phyloP scores from a whole-genome alignment of 2,113 vertebrate species.

The Polypterus bichir region DNA sequence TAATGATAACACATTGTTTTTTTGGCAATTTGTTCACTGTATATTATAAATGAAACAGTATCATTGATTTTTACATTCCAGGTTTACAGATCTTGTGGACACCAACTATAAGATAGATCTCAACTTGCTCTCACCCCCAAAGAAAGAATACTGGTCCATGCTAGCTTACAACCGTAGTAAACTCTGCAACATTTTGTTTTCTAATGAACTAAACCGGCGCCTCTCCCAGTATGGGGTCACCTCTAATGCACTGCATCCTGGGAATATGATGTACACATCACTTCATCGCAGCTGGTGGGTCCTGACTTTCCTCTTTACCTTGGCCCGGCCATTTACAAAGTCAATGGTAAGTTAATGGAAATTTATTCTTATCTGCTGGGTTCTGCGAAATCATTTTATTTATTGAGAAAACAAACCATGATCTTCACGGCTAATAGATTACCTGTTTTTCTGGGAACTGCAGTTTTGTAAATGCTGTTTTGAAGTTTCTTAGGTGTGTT shows the following conservation, averaged over 20 bases:
- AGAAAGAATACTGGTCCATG: constrained; percentile 87
- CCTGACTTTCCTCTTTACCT: constrained; percentile 78
- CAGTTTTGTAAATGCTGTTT: not conserved
- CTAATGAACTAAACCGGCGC: constrained; percentile 77
- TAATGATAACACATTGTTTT: not conserved
- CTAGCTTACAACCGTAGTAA: constrained; percentile 93
- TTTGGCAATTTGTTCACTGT: not conserved
- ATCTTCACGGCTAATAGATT: not conserved
- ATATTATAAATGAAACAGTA: too few species aligned
- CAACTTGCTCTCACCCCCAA: constrained; percentile 64
- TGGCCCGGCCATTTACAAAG: constrained; percentile 90
- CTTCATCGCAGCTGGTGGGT: constrained; percentile 84
- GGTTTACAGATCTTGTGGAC: constrained; percentile 82
- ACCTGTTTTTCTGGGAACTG: not conserved
- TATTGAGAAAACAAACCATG: not conserved
- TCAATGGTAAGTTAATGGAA: constrained; percentile 71
- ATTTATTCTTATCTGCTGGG: not conserved
- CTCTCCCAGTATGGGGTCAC: constrained; percentile 74
- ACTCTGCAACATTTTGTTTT: constrained; percentile 88
- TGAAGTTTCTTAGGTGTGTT: not conserved
- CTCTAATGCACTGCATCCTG: constrained; percentile 78
- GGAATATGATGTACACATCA: constrained; percentile 87
- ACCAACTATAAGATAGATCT: constrained; percentile 71
- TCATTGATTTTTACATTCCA: constrained; percentile 26
- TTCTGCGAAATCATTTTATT: not conserved